Percentiles rank a stretch among this genome's conserved stretches.
These are phyloP conservation scores for Orius laevigatus DNA, from an alignment of 1,140 invertebrate genomes.

Conservation along the genomic window DNA sequence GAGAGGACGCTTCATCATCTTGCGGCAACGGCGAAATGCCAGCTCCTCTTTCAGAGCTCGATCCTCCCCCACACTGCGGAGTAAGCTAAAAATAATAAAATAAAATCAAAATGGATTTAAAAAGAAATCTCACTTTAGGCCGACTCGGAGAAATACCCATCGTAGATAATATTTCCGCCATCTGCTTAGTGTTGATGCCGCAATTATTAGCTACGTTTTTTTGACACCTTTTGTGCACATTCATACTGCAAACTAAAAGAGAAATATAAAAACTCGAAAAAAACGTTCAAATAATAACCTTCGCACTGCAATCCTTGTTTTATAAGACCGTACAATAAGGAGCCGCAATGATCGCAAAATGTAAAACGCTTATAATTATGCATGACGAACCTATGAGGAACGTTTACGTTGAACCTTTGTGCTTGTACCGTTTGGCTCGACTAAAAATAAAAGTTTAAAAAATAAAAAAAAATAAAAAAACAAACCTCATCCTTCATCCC, in stretches of 20 bases:
- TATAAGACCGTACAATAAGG: conserved; percentile 86
- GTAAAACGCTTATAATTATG: conserved; percentile 96
- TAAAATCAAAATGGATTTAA: neutral
- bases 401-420: conserved; percentile 91
- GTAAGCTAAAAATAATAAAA: conserved; percentile 10
- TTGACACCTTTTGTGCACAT: conserved; percentile 97
- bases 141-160: conserved; percentile 81
- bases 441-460: conserved; percentile 23
- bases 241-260: conserved; percentile 72
- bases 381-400: conserved; percentile 84
- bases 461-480: conserved; percentile 10
- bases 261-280: neutral
- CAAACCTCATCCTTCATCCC: conserved; percentile 73
- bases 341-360: conserved; percentile 99
- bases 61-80: conserved; percentile 10
- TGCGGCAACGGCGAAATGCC: conserved; percentile 11
- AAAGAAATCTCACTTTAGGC: conserved; percentile 19
- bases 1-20: conserved; percentile 9
- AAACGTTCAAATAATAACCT: conserved; percentile 36
- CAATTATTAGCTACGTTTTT: conserved; percentile 99
- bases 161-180: conserved; percentile 79
- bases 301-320: conserved; percentile 96
- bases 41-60: conserved; percentile 11
- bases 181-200: conserved; percentile 91
- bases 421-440: conserved; percentile 35